Percentiles rank a stretch among this genome's conserved stretches.
These are phyloP conservation scores for Plecturocebus donacophilus DNA, from an alignment of 2,113 vertebrate species.

Conservation along the genomic window DNA sequence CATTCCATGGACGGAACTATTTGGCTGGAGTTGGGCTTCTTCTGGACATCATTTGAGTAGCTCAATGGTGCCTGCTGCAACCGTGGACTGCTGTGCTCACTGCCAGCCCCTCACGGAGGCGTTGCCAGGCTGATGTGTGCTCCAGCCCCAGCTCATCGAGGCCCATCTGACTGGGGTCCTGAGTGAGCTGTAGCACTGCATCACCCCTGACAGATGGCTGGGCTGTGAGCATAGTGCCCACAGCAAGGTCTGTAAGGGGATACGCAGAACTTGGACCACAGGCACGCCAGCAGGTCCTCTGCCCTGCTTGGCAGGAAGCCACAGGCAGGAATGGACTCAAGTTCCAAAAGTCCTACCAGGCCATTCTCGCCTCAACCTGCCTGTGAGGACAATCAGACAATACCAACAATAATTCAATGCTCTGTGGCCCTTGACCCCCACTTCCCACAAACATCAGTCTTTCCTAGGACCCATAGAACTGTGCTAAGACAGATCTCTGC, in stretches of 20 bases:
- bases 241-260: background rate
- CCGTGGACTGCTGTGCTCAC: rapidly evolving
- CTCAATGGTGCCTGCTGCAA: background rate
- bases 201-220: rapidly evolving
- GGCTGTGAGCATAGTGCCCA: background rate
- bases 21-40: background rate
- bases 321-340: rapidly evolving
- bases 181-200: rapidly evolving
- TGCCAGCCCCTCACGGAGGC: rapidly evolving
- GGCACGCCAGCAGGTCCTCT: rapidly evolving
- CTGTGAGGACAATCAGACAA: background rate
- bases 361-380: rapidly evolving
- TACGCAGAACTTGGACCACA: background rate
- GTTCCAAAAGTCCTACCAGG: background rate
- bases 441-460: background rate
- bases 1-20: background rate
- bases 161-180: background rate
- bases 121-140: rapidly evolving
- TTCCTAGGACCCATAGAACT: background rate
- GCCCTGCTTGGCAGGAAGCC: background rate
- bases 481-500: background rate
- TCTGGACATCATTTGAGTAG: background rate
- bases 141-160: background rate
- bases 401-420: background rate
- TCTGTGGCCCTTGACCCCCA: background rate